Base-by-base conservation (phyloP, 2,113 vertebrate species). In the Isichthys henryi region DNA sequence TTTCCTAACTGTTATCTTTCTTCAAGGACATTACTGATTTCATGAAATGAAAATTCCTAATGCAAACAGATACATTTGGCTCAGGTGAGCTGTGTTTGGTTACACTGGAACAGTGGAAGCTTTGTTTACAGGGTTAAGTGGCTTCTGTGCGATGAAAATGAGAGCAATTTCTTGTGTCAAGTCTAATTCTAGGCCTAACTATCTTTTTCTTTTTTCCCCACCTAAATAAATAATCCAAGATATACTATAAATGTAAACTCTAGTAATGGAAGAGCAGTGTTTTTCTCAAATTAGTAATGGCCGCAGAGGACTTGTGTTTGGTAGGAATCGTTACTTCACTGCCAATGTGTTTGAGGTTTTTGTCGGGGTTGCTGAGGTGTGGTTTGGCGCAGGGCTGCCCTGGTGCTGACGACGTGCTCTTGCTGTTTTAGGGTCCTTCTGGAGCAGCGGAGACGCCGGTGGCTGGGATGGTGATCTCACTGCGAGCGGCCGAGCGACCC, bases 401-500 rank as follows among this genome's bases (percentile, higher is more conserved):
- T 88, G 66, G 58, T 43, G 35, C 86, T 58, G 62, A 48, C 23
- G 19, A 4, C 1, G 1, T 88, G 27, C 89, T 15, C 8, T 93
- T 88, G 91, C 10, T 93, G 82, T 91, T 90, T 88, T 93, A 96
- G 96, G 93, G 58, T 88, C 91, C 91, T 31, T 77, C 74, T 52
- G 94, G 93, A 92, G 90, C 88, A 2, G 92, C 94, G 77, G 94
- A 95, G 74, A 87, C 43, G 49, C 53, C 19, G 3, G 89, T 43
- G 77, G 88, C 93, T 0, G 94, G 93, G 80, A 90, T 70, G 13
- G 90, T 90, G 87, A 91, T 89, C 90, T 87, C 92, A 83, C 93
- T 92, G 89, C 93, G 93, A 92, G 88, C 91, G 53, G 90, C 90
- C 53, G 48, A 92, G 88, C 94, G 91, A 87, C 93, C 94, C 94